Evolutionary conservation across 2,113 vertebrate species (phyloP).

Genomic region (Spea multiplicata): DNA sequence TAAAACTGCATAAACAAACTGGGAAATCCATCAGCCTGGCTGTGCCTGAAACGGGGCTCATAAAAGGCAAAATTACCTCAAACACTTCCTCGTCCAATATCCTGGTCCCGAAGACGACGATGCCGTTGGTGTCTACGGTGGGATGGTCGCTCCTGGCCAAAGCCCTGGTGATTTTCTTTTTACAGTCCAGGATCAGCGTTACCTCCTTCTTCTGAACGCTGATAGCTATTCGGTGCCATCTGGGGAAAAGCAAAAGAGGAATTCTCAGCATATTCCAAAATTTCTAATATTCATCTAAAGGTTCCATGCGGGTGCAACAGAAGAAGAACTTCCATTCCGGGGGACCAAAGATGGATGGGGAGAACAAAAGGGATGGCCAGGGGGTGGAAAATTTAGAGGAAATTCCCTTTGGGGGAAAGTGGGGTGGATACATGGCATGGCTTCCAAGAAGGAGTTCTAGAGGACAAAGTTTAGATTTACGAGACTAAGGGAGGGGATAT

Average conservation of each 20-base stretch:
- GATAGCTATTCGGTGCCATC: constrained; percentile 94
- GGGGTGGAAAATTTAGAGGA: no score
- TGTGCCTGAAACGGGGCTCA: constrained; percentile 7
- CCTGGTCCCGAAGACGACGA: constrained; percentile 93
- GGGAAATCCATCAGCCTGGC: constrained; percentile 4
- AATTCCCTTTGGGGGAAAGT: no score
- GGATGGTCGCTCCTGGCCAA: constrained; percentile 81
- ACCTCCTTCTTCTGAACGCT: constrained; percentile 89
- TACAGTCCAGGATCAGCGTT: constrained; percentile 93
- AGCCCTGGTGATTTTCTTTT: constrained; percentile 82
- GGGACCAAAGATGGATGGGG: no score
- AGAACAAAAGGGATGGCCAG: no score
- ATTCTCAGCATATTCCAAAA: not conserved
- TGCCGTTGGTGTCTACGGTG: constrained; percentile 89
- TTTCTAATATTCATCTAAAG: not conserved
- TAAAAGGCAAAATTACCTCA: constrained; percentile 71
- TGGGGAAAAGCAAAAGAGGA: constrained; percentile 53
- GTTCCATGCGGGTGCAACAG: not conserved
- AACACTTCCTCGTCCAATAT: constrained; percentile 97
- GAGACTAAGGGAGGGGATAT: no score
- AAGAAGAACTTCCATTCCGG: no score
- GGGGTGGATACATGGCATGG: no score
- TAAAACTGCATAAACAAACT: constrained; percentile 11
- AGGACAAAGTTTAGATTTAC: no score
- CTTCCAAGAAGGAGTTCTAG: no score